Percentiles rank a stretch among this genome's conserved stretches.
These are phyloP conservation scores for Coptodon rendalli DNA, from an alignment of 2,113 vertebrate genomes.

Conservation along the genomic window DNA sequence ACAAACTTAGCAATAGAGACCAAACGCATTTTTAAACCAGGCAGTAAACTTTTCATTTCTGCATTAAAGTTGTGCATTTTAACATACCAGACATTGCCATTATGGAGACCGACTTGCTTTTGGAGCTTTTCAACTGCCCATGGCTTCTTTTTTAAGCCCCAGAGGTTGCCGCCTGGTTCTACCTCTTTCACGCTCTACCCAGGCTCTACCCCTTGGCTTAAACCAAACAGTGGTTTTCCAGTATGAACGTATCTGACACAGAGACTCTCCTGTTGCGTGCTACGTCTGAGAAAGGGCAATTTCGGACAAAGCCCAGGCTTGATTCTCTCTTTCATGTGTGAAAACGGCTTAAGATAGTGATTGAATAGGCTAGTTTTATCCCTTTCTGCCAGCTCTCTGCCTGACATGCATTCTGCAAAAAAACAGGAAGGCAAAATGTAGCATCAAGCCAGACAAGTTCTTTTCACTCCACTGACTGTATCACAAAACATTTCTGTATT, in stretches of 20 bases:
- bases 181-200: background rate
- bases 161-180: background rate
- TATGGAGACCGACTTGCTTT: background rate
- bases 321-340: background rate
- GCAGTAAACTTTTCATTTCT: background rate
- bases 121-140: background rate
- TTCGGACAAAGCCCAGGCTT: background rate
- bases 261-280: background rate
- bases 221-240: background rate
- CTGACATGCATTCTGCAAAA: background rate
- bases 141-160: background rate
- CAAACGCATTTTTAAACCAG: background rate
- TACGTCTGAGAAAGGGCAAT: background rate
- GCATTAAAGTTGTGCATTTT: background rate
- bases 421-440: background rate
- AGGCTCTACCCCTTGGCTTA: background rate
- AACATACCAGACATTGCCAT: background rate
- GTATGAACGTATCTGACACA: background rate
- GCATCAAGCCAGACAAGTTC: background rate
- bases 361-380: background rate
- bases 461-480: conserved; percentile 1
- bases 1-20: background rate
- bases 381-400: background rate
- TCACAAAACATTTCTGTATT: conserved; percentile 26
- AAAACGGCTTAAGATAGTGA: background rate